Evolutionary conservation across 2,113 vertebrate genomes (phyloP).

Genomic region (Hiodon tergisus): DNA sequence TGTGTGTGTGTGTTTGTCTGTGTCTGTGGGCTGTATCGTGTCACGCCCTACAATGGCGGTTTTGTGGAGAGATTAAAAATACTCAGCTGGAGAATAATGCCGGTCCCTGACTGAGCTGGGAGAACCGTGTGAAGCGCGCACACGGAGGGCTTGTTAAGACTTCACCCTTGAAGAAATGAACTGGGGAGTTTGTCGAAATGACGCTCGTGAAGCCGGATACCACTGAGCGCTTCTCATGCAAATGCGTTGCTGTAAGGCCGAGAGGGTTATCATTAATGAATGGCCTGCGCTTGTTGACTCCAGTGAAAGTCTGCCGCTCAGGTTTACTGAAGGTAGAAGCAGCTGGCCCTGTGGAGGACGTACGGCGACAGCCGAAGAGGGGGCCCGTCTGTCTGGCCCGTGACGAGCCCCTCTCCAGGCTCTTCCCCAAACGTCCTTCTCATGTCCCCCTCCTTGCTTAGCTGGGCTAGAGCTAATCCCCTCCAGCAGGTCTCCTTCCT

Average conservation of each 20-base stretch:
- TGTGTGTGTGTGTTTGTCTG: neutral
- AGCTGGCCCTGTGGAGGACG: no score
- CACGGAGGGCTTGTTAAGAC: neutral
- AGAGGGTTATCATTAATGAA: no score
- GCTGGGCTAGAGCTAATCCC: neutral
- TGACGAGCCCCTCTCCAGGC: neutral
- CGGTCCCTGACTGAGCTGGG: neutral
- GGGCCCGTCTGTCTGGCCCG: no score
- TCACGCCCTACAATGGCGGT: neutral
- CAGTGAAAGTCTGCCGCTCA: no score
- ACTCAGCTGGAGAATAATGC: neutral
- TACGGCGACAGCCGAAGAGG: no score
- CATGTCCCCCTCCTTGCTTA: neutral
- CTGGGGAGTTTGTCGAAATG: neutral
- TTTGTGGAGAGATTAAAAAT: slow-evolving; percentile 14
- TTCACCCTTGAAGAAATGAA: neutral
- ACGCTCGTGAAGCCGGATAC: no score
- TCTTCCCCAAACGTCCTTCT: neutral
- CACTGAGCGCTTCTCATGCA: no score
- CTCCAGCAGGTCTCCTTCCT: neutral
- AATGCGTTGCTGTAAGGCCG: no score
- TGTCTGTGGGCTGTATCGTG: neutral
- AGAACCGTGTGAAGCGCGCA: neutral
- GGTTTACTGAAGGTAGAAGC: no score
- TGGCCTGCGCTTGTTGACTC: no score